Percentiles rank a stretch among this genome's conserved stretches.
Conservation (phyloP, 2,888 invertebrate species). For the Mythimna pallens region DNA sequence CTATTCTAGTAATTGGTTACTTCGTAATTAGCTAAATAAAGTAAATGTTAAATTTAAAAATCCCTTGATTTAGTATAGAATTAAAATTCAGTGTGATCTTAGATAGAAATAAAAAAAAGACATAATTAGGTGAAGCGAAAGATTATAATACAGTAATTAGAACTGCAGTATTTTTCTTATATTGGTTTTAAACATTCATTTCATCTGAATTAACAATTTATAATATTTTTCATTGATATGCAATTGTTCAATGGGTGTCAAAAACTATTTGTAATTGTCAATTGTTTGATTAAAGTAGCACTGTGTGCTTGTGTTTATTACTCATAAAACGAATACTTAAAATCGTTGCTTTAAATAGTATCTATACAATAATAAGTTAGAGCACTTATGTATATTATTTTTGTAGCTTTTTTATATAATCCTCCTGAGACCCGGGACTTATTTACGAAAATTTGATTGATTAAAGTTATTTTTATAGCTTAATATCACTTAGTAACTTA, state of each 20-base stretch:
- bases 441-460: too few species aligned
- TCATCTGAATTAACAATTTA: neutral
- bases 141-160: slow-evolving; percentile 25
- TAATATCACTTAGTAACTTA: too few species aligned
- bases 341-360: neutral
- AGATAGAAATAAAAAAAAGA: slow-evolving; percentile 60
- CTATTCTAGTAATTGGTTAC: neutral
- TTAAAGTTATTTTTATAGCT: too few species aligned
- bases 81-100: slow-evolving; percentile 65
- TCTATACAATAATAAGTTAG: neutral
- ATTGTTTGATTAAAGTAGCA: neutral
- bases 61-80: slow-evolving; percentile 21
- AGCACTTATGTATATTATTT: too few species aligned
- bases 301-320: neutral
- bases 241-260: slow-evolving; percentile 15
- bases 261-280: slow-evolving; percentile 18
- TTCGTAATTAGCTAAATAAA: neutral
- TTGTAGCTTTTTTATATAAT: too few species aligned
- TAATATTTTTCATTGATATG: neutral
- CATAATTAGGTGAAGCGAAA: slow-evolving; percentile 38
- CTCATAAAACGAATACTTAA: slow-evolving; percentile 1
- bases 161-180: neutral
- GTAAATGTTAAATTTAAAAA: slow-evolving; percentile 4
- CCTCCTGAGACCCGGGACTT: too few species aligned
- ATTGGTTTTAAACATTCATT: neutral